phyloP scores from a whole-genome alignment of 2,797 vertebrate genomes.

The Bryconaethiops microstoma region DNA sequence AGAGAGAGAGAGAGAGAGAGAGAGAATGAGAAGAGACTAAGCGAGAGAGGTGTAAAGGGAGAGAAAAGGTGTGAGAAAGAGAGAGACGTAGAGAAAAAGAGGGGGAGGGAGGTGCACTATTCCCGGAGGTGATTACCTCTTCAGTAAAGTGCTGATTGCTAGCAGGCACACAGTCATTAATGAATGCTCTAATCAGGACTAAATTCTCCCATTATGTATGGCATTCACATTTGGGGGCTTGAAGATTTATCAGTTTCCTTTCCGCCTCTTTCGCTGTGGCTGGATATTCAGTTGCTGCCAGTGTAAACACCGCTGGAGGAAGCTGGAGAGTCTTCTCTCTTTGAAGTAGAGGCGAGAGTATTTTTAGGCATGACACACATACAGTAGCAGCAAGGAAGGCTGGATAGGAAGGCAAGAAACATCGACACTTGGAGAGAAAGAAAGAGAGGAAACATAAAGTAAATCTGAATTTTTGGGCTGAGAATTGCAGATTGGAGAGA shows the following conservation, averaged over 20 bases:
- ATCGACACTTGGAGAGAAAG: conserved; percentile 23
- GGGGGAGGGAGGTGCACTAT: not conserved
- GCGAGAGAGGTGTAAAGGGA: not conserved
- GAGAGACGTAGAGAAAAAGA: not conserved
- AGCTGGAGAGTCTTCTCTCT: conserved; percentile 45
- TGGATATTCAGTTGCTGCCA: conserved; percentile 28
- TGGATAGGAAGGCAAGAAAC: conserved; percentile 27
- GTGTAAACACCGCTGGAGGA: conserved; percentile 45
- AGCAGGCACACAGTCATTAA: conserved; percentile 42
- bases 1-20: not conserved
- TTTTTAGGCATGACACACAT: conserved; percentile 61
- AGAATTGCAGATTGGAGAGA: conserved; percentile 60
- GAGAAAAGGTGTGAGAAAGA: not conserved
- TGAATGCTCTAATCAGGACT: conserved; percentile 46
- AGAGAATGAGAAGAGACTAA: not conserved
- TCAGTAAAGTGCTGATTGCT: conserved; percentile 53
- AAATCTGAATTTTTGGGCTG: conserved; percentile 43
- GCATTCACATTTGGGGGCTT: conserved; percentile 41
- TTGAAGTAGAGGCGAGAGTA: conserved; percentile 54
- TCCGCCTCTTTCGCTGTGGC: conserved; percentile 5
- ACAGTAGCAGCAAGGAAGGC: conserved; percentile 44
- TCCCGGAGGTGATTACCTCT: conserved; percentile 45
- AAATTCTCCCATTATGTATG: conserved; percentile 46
- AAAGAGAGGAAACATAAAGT: conserved; percentile 47
- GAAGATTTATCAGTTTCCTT: conserved; percentile 39